Percentiles rank a stretch among this genome's conserved stretches.
phyloP scores from a whole-genome alignment of 1,140 invertebrate species.

The Homalodisca vitripennis region DNA sequence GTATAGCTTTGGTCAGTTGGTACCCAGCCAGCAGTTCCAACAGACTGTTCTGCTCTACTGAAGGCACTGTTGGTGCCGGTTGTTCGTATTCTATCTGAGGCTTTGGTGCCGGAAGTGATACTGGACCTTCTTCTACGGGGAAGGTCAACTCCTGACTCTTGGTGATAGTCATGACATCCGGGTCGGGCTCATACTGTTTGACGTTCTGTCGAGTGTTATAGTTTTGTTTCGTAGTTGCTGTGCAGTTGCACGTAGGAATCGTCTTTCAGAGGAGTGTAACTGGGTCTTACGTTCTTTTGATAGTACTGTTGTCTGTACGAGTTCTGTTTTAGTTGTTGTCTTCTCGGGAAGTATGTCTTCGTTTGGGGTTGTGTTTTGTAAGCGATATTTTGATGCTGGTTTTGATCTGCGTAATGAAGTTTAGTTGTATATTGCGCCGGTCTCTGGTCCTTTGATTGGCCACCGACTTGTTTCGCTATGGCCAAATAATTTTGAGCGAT shows the following conservation, averaged over 20 bases:
- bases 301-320: neutral
- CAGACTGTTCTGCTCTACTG: slow-evolving; percentile 36
- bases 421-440: slow-evolving; percentile 41
- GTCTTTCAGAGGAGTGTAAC: neutral
- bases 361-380: neutral
- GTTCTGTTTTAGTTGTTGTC: too few species aligned
- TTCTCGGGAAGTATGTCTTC: neutral
- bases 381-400: neutral
- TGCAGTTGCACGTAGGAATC: neutral
- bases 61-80: neutral
- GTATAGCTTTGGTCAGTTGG: slow-evolving; percentile 68
- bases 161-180: neutral
- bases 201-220: neutral
- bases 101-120: neutral
- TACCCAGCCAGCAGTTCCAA: slow-evolving; percentile 60
- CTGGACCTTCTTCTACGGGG: neutral
- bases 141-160: neutral
- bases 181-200: neutral
- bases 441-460: slow-evolving; percentile 24
- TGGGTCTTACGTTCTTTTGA: neutral
- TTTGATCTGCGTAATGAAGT: slow-evolving; percentile 16
- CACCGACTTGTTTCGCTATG: slow-evolving; percentile 28
- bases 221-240: neutral
- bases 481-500: slow-evolving; percentile 37
- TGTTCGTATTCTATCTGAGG: slow-evolving; percentile 13